Base-by-base conservation (phyloP, 2,797 vertebrate genomes). In the Acrossocheilus wenchowensis region DNA sequence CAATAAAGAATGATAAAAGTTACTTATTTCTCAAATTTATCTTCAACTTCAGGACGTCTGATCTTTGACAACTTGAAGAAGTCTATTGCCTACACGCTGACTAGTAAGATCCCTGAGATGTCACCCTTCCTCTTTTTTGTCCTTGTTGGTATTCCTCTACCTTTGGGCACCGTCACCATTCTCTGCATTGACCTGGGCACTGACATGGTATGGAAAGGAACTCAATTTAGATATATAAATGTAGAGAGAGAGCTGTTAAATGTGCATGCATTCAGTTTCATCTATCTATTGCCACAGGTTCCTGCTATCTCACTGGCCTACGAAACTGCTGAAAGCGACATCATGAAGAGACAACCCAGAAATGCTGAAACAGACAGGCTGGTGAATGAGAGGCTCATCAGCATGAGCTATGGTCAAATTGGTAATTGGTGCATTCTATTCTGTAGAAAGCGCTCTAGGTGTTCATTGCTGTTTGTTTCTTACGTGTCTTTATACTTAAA, bases 11-110 rank as follows among this genome's bases (percentile, higher is more conserved):
- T 26, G 36, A 15, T 62, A 2, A 80, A 66, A 10, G 5, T 36
- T 14, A 39, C 34, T 34, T 21, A 14, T 12, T 45, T 66, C 1
- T 48, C 5, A 0, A 50, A 23, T 2, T 1, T 36, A 4, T 81
- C 26, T 78, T 39, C 43, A 0, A 78, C 6, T 2, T 2, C 83
- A 99, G 98, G 98, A 43, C 98, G 98, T 89, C 95, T 99, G 93
- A 99, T 99, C 93, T 99, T 99, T 90, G 98, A 99, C 94, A 99
- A 99, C 94, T 94, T 99, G 95, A 99, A 99, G 95, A 99, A 99
- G 92, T 99, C 98, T 72, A 99, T 99, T 68, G 98, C 98, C 85
- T 99, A 99, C 93, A 99, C 98, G 6, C 95, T 99, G 91, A 99
- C 98, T 91, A 99, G 98, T 92, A 99, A 99, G 94, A 99, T 99